A percentile compares a stretch with the other conserved stretches of the same genome.
Conservation (phyloP, 1,140 invertebrate species). For the Lerema accius region DNA sequence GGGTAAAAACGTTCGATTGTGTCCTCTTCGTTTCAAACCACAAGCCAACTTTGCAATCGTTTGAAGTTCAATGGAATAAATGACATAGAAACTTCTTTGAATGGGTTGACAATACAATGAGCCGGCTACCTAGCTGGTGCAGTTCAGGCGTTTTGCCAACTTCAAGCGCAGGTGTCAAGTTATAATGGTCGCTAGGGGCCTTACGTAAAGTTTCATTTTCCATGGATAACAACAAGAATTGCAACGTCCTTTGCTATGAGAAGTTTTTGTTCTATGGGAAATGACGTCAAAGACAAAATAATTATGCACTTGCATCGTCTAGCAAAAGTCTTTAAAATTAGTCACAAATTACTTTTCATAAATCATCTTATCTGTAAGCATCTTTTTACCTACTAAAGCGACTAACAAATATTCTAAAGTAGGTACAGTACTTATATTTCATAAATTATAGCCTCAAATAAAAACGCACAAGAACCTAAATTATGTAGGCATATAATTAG, state of each 20-base stretch:
- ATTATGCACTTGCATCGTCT: too few relatives aligned
- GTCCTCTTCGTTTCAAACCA: not conserved
- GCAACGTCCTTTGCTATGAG: not conserved
- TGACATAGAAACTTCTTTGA: conserved; percentile 3
- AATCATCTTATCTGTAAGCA: too few relatives aligned
- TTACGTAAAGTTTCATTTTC: conserved; percentile 1
- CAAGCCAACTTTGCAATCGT: not conserved
- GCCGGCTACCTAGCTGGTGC: not conserved
- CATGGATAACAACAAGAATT: not conserved
- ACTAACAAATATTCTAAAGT: too few relatives aligned
- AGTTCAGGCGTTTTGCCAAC: conserved; percentile 3
- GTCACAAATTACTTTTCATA: too few relatives aligned
- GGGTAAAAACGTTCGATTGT: too few relatives aligned
- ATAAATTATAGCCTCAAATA: too few relatives aligned
- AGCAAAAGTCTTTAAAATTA: too few relatives aligned
- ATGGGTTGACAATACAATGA: not conserved
- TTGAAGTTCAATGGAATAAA: conserved; percentile 2
- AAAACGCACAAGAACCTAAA: not conserved
- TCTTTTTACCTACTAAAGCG: too few relatives aligned
- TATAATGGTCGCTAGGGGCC: conserved; percentile 25
- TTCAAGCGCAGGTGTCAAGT: conserved; percentile 38
- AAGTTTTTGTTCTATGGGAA: too few relatives aligned
- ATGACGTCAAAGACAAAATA: too few relatives aligned
- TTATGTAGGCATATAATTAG: not conserved
- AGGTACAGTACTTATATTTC: too few relatives aligned